Conservation (phyloP, 2,797 vertebrate genomes). For the Euthynnus affinis region DNA sequence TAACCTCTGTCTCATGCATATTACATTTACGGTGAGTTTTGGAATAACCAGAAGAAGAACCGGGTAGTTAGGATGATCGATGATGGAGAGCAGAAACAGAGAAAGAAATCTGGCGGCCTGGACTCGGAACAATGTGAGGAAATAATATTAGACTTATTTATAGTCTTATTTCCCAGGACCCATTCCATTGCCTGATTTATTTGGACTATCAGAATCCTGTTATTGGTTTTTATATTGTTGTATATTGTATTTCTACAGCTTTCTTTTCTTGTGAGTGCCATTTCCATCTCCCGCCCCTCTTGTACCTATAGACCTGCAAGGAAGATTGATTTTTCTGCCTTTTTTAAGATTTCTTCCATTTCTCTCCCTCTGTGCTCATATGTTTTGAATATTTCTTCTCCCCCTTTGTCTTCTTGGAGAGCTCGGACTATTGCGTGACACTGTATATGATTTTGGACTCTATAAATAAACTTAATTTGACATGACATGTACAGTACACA, state of each 20-base stretch:
- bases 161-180: too few relatives aligned
- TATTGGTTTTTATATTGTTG: too few relatives aligned
- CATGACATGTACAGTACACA: background rate
- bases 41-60: background rate
- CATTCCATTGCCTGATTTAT: too few relatives aligned
- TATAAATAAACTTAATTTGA: background rate
- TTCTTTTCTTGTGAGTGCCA: too few relatives aligned
- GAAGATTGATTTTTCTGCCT: too few relatives aligned
- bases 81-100: background rate
- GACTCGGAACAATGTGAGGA: background rate
- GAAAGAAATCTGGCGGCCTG: background rate
- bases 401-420: background rate
- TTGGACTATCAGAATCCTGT: too few relatives aligned
- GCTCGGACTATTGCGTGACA: background rate
- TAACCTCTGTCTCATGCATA: slow-evolving; percentile 7
- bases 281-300: too few relatives aligned
- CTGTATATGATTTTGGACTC: background rate
- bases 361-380: background rate
- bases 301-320: too few relatives aligned
- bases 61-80: background rate
- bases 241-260: too few relatives aligned
- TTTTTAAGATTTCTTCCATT: too few relatives aligned
- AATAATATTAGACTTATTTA: background rate
- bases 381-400: background rate
- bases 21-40: background rate